Percentiles rank a stretch among this genome's conserved stretches.
phyloP scores from a whole-genome alignment of 2,888 invertebrate species.

The Protophormia terraenovae region DNA sequence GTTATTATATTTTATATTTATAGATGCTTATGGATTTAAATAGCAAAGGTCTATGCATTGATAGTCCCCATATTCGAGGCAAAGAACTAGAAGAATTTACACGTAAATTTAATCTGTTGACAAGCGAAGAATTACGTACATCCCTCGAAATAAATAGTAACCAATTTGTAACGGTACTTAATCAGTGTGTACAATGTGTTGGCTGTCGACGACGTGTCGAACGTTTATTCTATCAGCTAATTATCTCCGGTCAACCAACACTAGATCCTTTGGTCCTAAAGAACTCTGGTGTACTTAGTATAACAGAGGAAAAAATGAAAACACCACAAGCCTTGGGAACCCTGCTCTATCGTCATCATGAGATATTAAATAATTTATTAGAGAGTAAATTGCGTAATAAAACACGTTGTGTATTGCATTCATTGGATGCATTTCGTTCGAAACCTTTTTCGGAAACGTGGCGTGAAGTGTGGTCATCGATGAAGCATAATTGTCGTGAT shows the following conservation, averaged over 20 bases:
- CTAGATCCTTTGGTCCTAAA: constrained; percentile 92
- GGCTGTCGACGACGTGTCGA: constrained; percentile 96
- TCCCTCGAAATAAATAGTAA: constrained; percentile 92
- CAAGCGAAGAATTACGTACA: constrained; percentile 88
- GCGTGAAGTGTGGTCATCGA: constrained; percentile 93
- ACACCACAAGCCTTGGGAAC: constrained; percentile 92
- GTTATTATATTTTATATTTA: not conserved
- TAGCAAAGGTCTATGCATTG: constrained; percentile 91
- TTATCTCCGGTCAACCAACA: constrained; percentile 92
- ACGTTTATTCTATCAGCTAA: constrained; percentile 92
- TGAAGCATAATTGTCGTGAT: constrained; percentile 89
- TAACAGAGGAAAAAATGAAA: constrained; percentile 89
- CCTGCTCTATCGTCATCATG: constrained; percentile 92
- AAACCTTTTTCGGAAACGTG: constrained; percentile 88
- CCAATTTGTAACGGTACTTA: constrained; percentile 91
- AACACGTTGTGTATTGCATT: constrained; percentile 93
- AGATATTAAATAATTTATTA: constrained; percentile 89
- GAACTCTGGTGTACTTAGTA: constrained; percentile 88
- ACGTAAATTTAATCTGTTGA: constrained; percentile 90
- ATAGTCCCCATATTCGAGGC: constrained; percentile 89
- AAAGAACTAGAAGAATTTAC: constrained; percentile 93
- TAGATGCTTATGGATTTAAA: constrained; percentile 97
- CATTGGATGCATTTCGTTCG: constrained; percentile 92
- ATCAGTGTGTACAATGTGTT: constrained; percentile 96
- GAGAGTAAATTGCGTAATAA: constrained; percentile 94